Base-by-base conservation (phyloP, 23 tunicate genomes). In the Ascidia mentula region DNA sequence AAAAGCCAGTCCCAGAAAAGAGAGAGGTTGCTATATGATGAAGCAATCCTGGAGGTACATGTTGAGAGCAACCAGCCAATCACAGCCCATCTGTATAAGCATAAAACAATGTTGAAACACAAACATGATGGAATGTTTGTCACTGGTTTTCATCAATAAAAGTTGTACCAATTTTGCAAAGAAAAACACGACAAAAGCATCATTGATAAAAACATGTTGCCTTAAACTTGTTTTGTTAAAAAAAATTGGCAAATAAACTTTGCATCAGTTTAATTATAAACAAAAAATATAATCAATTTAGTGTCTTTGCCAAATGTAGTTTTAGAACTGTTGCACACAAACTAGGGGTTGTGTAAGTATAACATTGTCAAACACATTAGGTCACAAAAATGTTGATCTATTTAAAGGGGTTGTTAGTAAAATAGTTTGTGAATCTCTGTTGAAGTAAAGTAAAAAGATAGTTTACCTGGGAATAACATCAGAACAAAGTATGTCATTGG, bases 1-100 rank as follows among this genome's bases (percentile, higher is more conserved):
- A 92, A 87, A 13, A 87, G 69, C 98, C 98, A 92, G 42, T 92
- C 98, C 98, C 98, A 88, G 45, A 88, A 87, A 42, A 92, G 61
- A 0, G 98, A 89, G 6, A 88, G 80, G 75, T 87, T 78, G 75
- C 84, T 82, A 45, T 92, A 85, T n/a, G 89, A 86, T 36, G 97
- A 72, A 3, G 91, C 91, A 1, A 82, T 77, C 18, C 90, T 81
- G 24, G 96, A 90, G 7, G 98, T 92, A 72, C 87, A 92, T 0
- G 92, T 83, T 22, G 89, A 84, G 46, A 92, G 38, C n/a, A 92
- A 53, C 98, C 92, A 92, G 32, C 90, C 90, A 74, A 88, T 92
- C 38, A 92, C 89, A 6, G 90, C 92, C 92, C 90, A 92, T 40
- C 98, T 82, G 6, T 35, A 69, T 38, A 32, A 69, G 40, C 34